Evolutionary conservation across 2,888 invertebrate genomes (phyloP).

Genomic region (Syrista parreyssii): DNA sequence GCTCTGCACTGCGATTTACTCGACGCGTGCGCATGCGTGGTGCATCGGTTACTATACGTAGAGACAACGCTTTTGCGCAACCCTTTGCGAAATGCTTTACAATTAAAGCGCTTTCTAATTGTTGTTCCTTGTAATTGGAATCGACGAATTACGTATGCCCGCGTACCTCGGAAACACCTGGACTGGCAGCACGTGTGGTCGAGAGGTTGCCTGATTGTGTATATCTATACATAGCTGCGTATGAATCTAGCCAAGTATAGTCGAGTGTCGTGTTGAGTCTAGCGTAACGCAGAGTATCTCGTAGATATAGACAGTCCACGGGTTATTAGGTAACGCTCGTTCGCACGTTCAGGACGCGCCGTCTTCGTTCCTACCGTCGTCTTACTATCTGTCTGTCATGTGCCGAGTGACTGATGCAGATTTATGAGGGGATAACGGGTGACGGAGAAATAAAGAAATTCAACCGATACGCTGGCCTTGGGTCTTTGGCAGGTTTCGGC

Average conservation of each 20-base stretch:
- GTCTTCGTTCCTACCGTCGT: neutral
- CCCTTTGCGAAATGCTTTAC: slow-evolving; percentile 57
- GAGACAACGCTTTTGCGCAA: slow-evolving; percentile 8
- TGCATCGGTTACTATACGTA: neutral
- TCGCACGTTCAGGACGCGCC: slow-evolving; percentile 45
- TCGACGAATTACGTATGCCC: slow-evolving; percentile 49
- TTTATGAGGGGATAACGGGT: neutral
- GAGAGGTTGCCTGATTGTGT: neutral
- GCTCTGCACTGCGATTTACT: neutral
- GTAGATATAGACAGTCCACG: slow-evolving; percentile 27
- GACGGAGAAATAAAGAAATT: neutral
- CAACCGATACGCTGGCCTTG: slow-evolving; percentile 38
- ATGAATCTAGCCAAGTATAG: neutral
- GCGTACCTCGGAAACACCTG: neutral
- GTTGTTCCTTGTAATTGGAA: slow-evolving; percentile 57
- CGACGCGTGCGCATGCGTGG: neutral
- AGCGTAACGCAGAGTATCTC: neutral
- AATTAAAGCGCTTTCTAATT: slow-evolving; percentile 62
- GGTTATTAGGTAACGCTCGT: slow-evolving; percentile 57
- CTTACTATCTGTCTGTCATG: neutral
- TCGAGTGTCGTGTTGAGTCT: neutral
- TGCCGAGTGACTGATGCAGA: neutral
- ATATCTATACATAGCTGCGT: neutral
- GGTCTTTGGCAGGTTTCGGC: slow-evolving; percentile 46
- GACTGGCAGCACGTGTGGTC: neutral